Percentiles rank a stretch among this genome's conserved stretches.
Conservation (phyloP, 1,140 invertebrate genomes). For the Fopius arisanus region DNA sequence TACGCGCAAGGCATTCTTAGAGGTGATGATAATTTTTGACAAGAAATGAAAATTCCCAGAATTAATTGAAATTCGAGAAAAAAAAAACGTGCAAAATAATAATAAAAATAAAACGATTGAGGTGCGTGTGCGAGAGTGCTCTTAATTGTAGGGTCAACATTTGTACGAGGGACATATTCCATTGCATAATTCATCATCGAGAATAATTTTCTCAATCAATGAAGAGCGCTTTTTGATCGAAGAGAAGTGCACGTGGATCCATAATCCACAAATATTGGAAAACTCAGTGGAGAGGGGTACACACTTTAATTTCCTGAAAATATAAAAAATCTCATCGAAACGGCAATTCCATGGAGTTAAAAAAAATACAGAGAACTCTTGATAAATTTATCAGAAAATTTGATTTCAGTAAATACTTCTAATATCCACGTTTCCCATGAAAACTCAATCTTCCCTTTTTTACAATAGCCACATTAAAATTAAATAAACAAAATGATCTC, state of each 20-base stretch:
- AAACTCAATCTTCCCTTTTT: background rate
- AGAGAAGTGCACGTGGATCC: background rate
- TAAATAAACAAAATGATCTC: slow-evolving; percentile 1
- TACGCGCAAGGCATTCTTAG: background rate
- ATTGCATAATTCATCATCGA: background rate
- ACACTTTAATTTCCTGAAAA: too few species aligned
- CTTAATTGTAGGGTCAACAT: background rate
- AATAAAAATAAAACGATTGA: background rate
- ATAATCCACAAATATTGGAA: background rate
- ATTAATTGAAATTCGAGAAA: too few species aligned
- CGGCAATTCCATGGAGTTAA: background rate
- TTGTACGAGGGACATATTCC: background rate
- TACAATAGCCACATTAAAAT: background rate
- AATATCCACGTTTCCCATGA: background rate
- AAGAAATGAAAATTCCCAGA: background rate
- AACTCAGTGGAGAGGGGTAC: background rate
- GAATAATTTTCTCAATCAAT: background rate
- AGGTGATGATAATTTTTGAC: background rate
- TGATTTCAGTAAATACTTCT: background rate
- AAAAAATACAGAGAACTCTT: background rate
- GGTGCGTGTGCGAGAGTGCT: slow-evolving; percentile 11
- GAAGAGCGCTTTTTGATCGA: background rate
- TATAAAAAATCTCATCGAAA: too few species aligned
- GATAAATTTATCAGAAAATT: background rate
- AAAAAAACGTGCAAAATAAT: background rate